These are phyloP conservation scores for Dynastes maya DNA, from an alignment of 2,888 invertebrate species.

Conservation along the genomic window DNA sequence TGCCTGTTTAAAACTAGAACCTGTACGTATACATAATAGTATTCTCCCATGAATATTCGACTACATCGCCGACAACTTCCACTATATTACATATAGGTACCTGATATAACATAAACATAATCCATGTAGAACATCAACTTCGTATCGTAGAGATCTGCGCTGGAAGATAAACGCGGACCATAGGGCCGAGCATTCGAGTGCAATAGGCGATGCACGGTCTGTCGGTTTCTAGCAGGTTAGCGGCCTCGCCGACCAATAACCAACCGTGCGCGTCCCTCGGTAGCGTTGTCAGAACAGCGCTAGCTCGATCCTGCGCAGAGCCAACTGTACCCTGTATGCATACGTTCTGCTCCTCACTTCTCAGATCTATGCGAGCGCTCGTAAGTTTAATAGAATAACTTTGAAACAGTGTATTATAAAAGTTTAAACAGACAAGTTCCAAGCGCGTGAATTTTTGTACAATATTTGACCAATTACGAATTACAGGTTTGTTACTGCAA, in stretches of 20 bases:
- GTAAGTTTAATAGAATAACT: too few relatives aligned
- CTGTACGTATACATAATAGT: background rate
- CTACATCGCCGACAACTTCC: slow-evolving; percentile 10
- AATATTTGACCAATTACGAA: too few relatives aligned
- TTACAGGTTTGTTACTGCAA: too few relatives aligned
- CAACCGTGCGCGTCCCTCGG: background rate
- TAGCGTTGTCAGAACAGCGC: background rate
- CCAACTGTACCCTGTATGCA: background rate
- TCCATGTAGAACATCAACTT: slow-evolving; percentile 52
- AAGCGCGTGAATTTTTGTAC: too few relatives aligned
- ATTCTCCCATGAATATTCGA: slow-evolving; percentile 11
- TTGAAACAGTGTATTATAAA: too few relatives aligned
- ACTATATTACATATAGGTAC: slow-evolving; percentile 26
- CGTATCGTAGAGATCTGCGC: slow-evolving; percentile 44
- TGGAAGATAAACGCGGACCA: slow-evolving; percentile 19
- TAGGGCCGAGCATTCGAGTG: slow-evolving; percentile 37
- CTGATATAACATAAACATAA: slow-evolving; percentile 45
- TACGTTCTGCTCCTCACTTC: background rate
- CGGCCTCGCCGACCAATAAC: slow-evolving; percentile 48
- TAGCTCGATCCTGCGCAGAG: background rate
- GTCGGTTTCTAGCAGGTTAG: slow-evolving; percentile 53
- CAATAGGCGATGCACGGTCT: slow-evolving; percentile 50
- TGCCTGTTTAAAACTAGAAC: slow-evolving; percentile 8
- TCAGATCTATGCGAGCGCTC: too few relatives aligned
- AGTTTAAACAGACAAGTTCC: too few relatives aligned